Conservation (phyloP, 2,113 vertebrate genomes). For the Penelope pileata region DNA sequence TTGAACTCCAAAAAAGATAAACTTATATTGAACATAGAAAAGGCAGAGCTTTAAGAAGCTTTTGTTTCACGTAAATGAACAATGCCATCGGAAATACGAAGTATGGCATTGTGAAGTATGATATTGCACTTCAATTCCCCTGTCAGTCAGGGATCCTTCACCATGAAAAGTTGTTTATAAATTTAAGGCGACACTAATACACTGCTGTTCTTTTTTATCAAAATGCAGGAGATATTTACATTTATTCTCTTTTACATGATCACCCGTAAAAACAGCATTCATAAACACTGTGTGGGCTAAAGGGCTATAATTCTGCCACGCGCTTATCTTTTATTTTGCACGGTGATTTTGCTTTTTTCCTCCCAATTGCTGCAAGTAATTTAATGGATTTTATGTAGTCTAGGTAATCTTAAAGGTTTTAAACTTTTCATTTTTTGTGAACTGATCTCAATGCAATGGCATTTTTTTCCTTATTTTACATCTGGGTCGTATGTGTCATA, state of each 20-base stretch:
- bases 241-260: background rate
- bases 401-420: slow-evolving; percentile 14
- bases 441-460: background rate
- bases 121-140: background rate
- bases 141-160: background rate
- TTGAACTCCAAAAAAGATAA: background rate
- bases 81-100: background rate
- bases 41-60: background rate
- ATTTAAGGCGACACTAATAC: background rate
- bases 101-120: background rate
- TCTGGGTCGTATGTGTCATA: background rate
- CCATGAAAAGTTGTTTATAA: slow-evolving; percentile 6
- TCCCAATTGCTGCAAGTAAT: background rate
- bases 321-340: background rate
- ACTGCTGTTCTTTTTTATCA: background rate
- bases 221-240: background rate
- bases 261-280: background rate
- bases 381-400: background rate
- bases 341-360: background rate
- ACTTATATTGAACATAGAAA: background rate
- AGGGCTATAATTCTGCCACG: background rate
- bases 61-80: slow-evolving; percentile 31
- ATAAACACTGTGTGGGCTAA: background rate
- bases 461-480: background rate
- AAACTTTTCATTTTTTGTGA: background rate